Evolutionary conservation across 2,888 invertebrate genomes (phyloP).

Genomic region (Glaucopsyche alexis): DNA sequence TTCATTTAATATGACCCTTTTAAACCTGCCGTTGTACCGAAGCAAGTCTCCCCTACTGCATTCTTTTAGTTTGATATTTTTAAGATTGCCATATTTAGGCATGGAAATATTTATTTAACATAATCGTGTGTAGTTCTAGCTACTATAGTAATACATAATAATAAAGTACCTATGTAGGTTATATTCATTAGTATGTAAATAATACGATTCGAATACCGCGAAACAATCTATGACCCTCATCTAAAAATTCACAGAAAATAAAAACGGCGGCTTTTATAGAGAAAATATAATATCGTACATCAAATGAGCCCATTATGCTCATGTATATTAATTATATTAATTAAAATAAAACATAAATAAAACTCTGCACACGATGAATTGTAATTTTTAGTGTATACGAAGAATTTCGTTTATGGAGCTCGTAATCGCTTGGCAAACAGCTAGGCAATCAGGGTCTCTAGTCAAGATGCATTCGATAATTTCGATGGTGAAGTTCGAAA

Average conservation of each 20-base stretch:
- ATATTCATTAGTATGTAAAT: neutral
- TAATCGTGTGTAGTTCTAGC: no score
- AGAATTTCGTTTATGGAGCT: neutral
- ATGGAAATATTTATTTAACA: no score
- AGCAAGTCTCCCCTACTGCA: no score
- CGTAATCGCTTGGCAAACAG: neutral
- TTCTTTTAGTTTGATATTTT: no score
- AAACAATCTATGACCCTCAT: constrained; percentile 22
- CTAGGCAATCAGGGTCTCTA: no score
- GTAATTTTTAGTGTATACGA: no score
- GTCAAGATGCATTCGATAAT: no score
- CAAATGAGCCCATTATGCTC: neutral
- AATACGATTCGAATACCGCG: neutral
- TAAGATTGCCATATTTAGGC: no score
- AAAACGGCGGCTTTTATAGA: constrained; percentile 12
- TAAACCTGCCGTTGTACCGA: no score
- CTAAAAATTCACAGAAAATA: constrained; percentile 18
- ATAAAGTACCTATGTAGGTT: constrained; percentile 15
- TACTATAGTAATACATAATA: neutral
- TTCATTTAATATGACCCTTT: no score
- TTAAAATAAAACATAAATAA: neutral
- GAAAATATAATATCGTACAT: constrained; percentile 10
- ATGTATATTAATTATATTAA: neutral
- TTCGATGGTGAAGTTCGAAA: no score
- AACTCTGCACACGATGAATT: no score